Conservation (phyloP, 2,113 vertebrate species). For the Labeo rohita region DNA sequence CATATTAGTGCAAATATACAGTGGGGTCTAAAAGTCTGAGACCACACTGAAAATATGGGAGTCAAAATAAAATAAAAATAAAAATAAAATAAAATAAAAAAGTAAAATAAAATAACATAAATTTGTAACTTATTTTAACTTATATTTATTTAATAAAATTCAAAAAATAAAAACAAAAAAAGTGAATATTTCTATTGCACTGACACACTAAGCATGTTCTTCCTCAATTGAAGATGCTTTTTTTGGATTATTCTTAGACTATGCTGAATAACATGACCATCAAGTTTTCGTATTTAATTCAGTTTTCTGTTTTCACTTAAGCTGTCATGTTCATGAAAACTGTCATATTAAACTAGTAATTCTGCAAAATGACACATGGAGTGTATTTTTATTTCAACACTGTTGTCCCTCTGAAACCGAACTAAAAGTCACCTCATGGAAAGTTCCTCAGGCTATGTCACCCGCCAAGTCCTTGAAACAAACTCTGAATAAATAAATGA, state of each 20-base stretch:
- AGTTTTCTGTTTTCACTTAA: not conserved
- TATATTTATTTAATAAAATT: not conserved
- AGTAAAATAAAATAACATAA: too few species aligned
- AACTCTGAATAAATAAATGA: conserved; percentile 27
- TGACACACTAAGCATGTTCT: not conserved
- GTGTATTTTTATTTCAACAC: not conserved
- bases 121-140: too few species aligned
- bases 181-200: not conserved
- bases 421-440: conserved; percentile 10
- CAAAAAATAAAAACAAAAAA: not conserved
- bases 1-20: not conserved
- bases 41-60: not conserved
- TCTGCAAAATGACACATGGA: not conserved
- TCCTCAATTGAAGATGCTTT: not conserved
- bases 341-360: not conserved
- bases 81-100: not conserved
- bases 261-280: not conserved
- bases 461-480: conserved; percentile 35
- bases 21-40: not conserved
- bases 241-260: not conserved
- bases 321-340: too few species aligned
- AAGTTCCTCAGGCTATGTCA: not conserved
- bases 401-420: not conserved
- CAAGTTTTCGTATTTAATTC: not conserved
- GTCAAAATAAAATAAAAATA: not conserved